Conservation (phyloP, 2,797 vertebrate genomes). For the Acanthurus lineatus region DNA sequence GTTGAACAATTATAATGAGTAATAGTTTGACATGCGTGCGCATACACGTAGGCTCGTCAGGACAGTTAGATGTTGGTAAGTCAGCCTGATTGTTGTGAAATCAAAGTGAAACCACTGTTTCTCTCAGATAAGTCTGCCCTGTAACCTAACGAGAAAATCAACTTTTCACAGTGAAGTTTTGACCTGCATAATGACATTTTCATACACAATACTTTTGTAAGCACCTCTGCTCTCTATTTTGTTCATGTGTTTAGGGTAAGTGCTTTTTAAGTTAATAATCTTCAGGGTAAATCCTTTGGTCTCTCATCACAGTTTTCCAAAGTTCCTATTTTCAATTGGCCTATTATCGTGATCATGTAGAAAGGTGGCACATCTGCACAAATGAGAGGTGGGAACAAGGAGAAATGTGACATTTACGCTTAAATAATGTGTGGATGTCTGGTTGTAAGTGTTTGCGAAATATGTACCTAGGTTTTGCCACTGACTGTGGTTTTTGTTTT, state of each 20-base stretch:
- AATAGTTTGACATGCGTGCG: conserved; percentile 20
- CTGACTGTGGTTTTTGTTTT: conserved; percentile 14
- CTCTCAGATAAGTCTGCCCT: conserved; percentile 3
- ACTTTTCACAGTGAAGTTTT: neutral
- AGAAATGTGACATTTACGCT: neutral
- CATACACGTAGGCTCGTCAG: neutral
- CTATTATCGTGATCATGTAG: neutral
- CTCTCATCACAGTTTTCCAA: neutral
- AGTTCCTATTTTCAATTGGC: neutral
- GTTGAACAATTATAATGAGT: conserved; percentile 40
- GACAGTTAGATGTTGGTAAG: conserved; percentile 48
- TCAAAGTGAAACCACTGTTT: conserved; percentile 47
- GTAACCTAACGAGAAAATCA: neutral
- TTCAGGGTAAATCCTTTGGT: neutral
- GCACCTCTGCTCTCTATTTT: neutral
- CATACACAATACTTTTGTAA: neutral
- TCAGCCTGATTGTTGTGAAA: conserved; percentile 69
- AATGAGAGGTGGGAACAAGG: neutral
- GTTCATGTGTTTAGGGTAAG: neutral
- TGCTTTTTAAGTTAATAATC: neutral
- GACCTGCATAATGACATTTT: neutral
- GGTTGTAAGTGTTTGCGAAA: neutral
- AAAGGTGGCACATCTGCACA: neutral
- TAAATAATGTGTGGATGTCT: neutral
- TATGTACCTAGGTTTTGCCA: neutral